Evolutionary conservation across 2,113 vertebrate genomes (phyloP).

Genomic region (Malurus cyaneus): DNA sequence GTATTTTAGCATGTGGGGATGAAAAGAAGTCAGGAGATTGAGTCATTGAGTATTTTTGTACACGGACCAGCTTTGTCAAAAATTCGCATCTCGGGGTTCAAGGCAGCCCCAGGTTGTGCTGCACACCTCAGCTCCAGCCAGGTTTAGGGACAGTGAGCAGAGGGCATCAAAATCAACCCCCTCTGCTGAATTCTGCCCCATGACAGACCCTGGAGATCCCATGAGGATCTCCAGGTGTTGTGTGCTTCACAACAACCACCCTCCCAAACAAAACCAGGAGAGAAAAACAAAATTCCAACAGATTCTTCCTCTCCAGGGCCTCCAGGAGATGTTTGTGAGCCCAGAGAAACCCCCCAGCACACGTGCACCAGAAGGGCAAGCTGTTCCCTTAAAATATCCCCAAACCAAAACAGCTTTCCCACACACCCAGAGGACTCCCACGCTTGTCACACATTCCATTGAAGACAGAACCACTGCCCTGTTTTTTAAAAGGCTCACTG

Average conservation of each 20-base stretch:
- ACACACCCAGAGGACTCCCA: not conserved
- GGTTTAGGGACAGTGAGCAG: not conserved
- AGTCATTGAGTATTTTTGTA: constrained; percentile 51
- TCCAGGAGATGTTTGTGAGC: not conserved
- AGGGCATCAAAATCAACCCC: rapidly evolving
- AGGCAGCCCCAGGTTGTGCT: rapidly evolving
- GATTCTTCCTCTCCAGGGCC: not conserved
- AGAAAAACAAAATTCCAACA: not conserved
- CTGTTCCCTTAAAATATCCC: not conserved
- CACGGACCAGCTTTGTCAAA: not conserved
- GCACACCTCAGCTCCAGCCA: not conserved
- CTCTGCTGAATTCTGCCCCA: not conserved
- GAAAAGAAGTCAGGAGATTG: constrained; percentile 26
- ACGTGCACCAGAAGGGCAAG: not conserved
- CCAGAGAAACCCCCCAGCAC: not conserved
- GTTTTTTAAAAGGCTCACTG: not conserved
- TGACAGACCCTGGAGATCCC: not conserved
- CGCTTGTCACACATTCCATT: not conserved
- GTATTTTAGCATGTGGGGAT: constrained; percentile 44
- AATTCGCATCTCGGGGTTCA: not conserved
- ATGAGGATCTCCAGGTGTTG: no score
- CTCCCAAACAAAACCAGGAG: not conserved
- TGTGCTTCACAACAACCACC: not conserved
- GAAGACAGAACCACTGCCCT: not conserved
- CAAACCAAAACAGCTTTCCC: not conserved